phyloP scores from a whole-genome alignment of 2,113 vertebrate genomes.

The Panurus biarmicus region DNA sequence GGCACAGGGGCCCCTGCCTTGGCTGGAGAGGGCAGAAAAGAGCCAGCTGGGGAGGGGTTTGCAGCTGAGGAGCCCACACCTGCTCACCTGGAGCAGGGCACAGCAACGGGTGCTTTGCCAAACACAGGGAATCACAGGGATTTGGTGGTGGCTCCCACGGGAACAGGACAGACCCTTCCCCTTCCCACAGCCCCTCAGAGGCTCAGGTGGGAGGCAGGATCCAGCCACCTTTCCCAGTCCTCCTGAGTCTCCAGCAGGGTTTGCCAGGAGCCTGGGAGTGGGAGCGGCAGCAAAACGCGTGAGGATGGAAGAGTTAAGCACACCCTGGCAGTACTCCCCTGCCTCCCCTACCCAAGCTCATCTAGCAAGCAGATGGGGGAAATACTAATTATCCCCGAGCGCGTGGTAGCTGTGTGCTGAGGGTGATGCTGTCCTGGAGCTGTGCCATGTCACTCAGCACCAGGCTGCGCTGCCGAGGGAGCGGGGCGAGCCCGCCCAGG shows the following conservation, averaged over 20 bases:
- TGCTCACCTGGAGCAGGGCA: background rate
- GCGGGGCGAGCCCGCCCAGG: fast-evolving
- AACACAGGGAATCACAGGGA: too few species aligned
- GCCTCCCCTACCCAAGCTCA: background rate
- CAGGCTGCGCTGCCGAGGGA: fast-evolving
- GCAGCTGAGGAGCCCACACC: background rate
- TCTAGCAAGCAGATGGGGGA: slow-evolving; percentile 58
- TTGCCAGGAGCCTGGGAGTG: background rate
- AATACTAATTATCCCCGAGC: slow-evolving; percentile 38
- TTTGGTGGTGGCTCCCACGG: background rate
- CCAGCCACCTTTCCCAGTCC: background rate
- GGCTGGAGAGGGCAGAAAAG: background rate
- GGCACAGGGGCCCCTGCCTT: background rate
- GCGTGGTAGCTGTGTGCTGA: background rate
- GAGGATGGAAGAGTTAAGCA: slow-evolving; percentile 36
- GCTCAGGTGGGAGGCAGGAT: background rate
- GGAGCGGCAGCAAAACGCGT: background rate
- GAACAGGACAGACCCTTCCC: background rate
- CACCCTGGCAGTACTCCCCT: background rate
- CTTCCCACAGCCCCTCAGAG: fast-evolving
- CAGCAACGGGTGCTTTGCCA: fast-evolving
- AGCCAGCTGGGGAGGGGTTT: background rate
- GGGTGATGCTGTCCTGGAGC: slow-evolving; percentile 22
- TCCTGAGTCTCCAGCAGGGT: background rate
- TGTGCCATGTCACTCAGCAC: background rate